phyloP scores from a whole-genome alignment of 1,140 invertebrate genomes.

The Idris sp. region DNA sequence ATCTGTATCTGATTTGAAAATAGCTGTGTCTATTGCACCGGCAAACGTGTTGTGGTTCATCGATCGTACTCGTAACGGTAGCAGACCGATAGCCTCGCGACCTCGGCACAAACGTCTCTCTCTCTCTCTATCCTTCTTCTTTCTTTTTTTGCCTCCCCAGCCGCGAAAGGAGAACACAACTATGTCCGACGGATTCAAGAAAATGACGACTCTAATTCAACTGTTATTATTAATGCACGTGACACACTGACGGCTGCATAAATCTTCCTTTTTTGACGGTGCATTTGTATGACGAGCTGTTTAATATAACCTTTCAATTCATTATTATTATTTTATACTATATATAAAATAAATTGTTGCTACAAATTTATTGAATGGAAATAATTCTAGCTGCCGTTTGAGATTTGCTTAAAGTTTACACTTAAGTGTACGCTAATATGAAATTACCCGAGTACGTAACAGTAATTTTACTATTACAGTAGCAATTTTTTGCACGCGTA shows the following conservation, averaged over 20 bases:
- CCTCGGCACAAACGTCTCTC: slow-evolving; percentile 16
- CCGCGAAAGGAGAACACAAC: slow-evolving; percentile 29
- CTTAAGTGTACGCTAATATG: no score
- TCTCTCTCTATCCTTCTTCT: slow-evolving; percentile 16
- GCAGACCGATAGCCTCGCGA: slow-evolving; percentile 54
- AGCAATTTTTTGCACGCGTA: no score
- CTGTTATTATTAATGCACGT: slow-evolving; percentile 38
- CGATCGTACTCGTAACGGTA: slow-evolving; percentile 58
- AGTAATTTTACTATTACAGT: no score
- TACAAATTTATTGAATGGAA: no score
- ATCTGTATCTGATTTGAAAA: slow-evolving; percentile 25
- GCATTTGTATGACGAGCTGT: no score
- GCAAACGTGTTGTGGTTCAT: slow-evolving; percentile 50
- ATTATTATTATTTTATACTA: no score
- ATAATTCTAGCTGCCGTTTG: no score
- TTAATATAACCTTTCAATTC: no score
- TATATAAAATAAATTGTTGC: no score
- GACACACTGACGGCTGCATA: slow-evolving; percentile 20
- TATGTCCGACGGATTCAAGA: slow-evolving; percentile 24
- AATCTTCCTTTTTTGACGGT: no score
- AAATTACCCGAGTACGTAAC: no score
- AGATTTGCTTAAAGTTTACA: no score
- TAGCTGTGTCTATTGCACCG: slow-evolving; percentile 44
- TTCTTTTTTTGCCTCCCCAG: neutral
- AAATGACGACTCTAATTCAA: slow-evolving; percentile 7